phyloP scores from a whole-genome alignment of 2,113 vertebrate genomes.

The Rynchops niger region DNA sequence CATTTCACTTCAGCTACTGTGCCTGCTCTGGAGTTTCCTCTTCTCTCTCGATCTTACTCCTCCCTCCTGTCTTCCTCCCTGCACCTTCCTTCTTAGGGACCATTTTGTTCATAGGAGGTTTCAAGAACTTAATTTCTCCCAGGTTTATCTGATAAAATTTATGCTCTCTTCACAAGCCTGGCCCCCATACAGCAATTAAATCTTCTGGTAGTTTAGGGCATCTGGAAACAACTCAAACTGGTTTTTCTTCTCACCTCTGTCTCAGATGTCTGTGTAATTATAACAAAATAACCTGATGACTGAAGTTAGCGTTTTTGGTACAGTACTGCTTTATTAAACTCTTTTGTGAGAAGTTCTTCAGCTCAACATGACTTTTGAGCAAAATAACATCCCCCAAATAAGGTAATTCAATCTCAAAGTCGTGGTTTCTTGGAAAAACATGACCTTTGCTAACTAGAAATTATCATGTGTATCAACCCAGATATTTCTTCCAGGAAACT shows the following conservation, averaged over 20 bases:
- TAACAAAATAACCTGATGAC: not conserved
- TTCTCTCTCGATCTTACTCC: not conserved
- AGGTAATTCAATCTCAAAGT: not conserved
- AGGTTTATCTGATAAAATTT: not conserved
- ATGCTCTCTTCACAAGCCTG: not conserved
- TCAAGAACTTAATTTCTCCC: not conserved
- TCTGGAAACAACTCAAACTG: conserved; percentile 33
- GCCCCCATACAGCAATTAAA: conserved; percentile 27
- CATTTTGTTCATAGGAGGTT: not conserved
- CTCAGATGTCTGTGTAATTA: conserved; percentile 42
- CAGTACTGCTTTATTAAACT: not conserved
- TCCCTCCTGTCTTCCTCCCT: not conserved
- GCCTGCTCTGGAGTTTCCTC: not conserved
- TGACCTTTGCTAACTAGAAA: not conserved
- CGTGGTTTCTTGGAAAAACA: not conserved
- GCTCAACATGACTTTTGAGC: not conserved
- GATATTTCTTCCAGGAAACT: not conserved
- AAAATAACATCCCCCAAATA: not conserved
- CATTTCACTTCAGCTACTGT: not conserved
- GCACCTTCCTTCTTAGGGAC: not conserved
- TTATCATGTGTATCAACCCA: not conserved
- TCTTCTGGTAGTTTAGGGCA: not conserved
- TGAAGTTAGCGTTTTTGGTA: not conserved
- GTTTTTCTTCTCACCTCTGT: conserved; percentile 55
- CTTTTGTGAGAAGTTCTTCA: not conserved